Percentiles rank a stretch among this genome's conserved stretches.
Evolutionary conservation across 2,888 invertebrate genomes (phyloP).

Genomic region (Limnephilus rhombicus): DNA sequence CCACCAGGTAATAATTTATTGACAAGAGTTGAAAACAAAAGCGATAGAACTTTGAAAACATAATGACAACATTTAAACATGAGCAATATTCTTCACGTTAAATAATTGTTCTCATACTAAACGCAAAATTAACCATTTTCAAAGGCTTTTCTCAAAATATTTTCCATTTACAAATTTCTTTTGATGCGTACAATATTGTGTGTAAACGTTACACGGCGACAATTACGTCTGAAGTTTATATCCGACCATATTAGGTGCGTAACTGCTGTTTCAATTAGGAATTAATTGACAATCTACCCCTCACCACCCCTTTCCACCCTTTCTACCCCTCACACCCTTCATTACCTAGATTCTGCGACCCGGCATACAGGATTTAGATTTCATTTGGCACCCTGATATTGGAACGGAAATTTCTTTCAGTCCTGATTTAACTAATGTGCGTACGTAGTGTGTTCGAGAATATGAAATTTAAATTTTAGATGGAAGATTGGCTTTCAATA

Average conservation of each 20-base stretch:
- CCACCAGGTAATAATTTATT: not conserved
- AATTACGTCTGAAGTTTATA: slow-evolving; percentile 64
- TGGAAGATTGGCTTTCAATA: not conserved
- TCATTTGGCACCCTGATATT: slow-evolving; percentile 36
- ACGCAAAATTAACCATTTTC: slow-evolving; percentile 28
- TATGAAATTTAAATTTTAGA: slow-evolving; percentile 20
- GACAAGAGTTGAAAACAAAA: not conserved
- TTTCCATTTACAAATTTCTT: slow-evolving; percentile 45
- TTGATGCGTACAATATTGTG: slow-evolving; percentile 24
- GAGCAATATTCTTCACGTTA: not conserved
- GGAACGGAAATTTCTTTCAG: slow-evolving; percentile 37
- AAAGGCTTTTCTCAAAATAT: slow-evolving; percentile 22
- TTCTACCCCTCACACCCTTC: not conserved
- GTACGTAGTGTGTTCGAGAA: not conserved
- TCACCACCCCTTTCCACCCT: not conserved
- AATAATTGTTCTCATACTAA: slow-evolving; percentile 21
- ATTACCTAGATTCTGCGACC: not conserved
- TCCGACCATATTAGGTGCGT: slow-evolving; percentile 61
- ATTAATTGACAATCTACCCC: slow-evolving; percentile 63
- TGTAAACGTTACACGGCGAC: slow-evolving; percentile 33
- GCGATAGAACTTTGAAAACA: not conserved
- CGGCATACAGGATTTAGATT: slow-evolving; percentile 22
- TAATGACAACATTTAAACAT: not conserved
- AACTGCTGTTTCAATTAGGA: slow-evolving; percentile 61
- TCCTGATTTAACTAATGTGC: not conserved